Evolutionary conservation across 2,888 invertebrate genomes (phyloP), one percentile per base, ranked within the genome.

Genomic region (Perdita meconis): DNA sequence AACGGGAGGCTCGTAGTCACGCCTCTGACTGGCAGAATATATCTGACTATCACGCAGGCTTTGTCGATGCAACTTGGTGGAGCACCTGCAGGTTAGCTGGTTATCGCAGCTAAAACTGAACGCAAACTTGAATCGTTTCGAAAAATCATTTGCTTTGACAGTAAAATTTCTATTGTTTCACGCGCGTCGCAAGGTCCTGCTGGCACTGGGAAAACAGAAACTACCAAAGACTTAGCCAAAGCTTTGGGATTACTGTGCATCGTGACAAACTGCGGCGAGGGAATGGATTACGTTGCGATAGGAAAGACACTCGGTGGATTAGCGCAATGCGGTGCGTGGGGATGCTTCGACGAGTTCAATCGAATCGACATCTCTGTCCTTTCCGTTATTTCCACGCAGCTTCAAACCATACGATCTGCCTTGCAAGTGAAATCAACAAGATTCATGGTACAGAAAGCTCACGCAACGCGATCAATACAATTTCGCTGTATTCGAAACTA

Each of bases 321-420:
- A 61, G 96, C 96, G 66, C 97, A 97, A 90, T 97, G 97, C 90
- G 98, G 98, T 0, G 97, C 98, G 1, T 98, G 98, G 98, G 98
- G 98, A 1, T 98, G 98, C 91, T 98, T 98, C 90, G 98, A 98
- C 86, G 98, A 98, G 93, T 98, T 98, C 93, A 98, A 98, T 92
- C 94, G 98, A 40, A 98, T 98, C 82, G 97, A 98, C 81, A 95
- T 97, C 3, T 98, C 98, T 0, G 98, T 98, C 56, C 93, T 98
- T 22, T 98, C 98, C 16, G 98, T 98, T 1, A 98, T 98, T 88
- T 98, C 98, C 0, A 96, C 97, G 0, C 98, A 98, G 90, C 93
- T 98, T 81, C 98, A 97, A 92, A 97, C 97, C 13, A 98, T 98
- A 75, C 94, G 97, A 67, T 97, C 96, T 86, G 98, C 97, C 0